Evolutionary conservation across 2,797 vertebrate species (phyloP).

Genomic region (Gallirallus australis): DNA sequence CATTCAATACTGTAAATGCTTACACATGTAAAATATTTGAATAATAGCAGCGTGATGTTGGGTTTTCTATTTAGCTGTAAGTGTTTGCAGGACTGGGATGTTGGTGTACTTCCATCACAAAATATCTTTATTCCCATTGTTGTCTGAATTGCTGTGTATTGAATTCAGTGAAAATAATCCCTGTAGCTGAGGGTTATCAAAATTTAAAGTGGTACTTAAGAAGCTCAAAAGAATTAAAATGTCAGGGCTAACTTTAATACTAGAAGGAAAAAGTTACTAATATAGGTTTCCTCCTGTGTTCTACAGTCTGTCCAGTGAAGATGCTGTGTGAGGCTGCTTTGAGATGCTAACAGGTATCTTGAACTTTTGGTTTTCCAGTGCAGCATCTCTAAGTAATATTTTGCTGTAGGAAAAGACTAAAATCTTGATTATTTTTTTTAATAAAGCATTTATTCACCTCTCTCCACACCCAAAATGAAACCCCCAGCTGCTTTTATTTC

Average conservation of each 20-base stretch:
- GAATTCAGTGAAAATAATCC: conserved; percentile 10
- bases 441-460: conserved; percentile 26
- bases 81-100: conserved; percentile 59
- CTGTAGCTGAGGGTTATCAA: conserved; percentile 42
- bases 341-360: conserved; percentile 74
- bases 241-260: conserved; percentile 60
- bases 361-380: conserved; percentile 73
- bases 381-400: conserved; percentile 73
- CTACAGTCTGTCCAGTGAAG: conserved; percentile 74
- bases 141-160: conserved; percentile 56
- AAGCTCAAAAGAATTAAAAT: conserved; percentile 65
- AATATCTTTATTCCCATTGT: conserved; percentile 19
- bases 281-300: conserved; percentile 75
- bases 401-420: conserved; percentile 65
- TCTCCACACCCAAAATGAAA: conserved; percentile 16
- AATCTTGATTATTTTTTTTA: neutral
- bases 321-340: conserved; percentile 73
- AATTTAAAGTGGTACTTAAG: conserved; percentile 22
- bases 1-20: conserved; percentile 17
- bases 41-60: conserved; percentile 19
- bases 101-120: conserved; percentile 54
- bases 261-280: conserved; percentile 73
- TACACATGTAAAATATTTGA: conserved; percentile 1
- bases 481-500: conserved; percentile 12
- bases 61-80: conserved; percentile 27